Percentiles rank a stretch among this genome's conserved stretches.
Evolutionary conservation across 1,140 invertebrate species (phyloP).

Genomic region (Centruroides vittatus): DNA sequence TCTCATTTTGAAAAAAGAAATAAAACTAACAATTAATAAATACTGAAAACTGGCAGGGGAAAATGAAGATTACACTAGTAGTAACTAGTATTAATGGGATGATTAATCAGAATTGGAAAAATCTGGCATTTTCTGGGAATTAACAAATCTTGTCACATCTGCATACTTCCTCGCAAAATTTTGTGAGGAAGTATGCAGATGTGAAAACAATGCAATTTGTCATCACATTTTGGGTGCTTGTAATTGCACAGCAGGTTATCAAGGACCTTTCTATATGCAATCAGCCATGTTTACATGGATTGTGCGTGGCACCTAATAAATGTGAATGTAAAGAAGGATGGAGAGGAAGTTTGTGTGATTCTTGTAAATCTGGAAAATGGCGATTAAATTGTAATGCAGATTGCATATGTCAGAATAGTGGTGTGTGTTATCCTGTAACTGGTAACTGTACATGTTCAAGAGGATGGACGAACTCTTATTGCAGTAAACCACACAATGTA

Average conservation of each 20-base stretch:
- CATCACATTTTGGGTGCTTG: constrained; percentile 74
- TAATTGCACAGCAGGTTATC: constrained; percentile 54
- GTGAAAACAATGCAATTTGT: constrained; percentile 62
- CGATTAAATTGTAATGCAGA: constrained; percentile 48
- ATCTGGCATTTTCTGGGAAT: no score
- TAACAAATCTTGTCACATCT: no score
- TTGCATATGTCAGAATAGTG: constrained; percentile 58
- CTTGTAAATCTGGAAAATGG: constrained; percentile 59
- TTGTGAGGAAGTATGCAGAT: constrained; percentile 66
- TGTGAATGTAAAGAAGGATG: constrained; percentile 76
- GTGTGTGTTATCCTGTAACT: constrained; percentile 55
- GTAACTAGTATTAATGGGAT: no score
- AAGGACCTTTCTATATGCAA: constrained; percentile 67
- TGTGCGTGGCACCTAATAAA: constrained; percentile 63
- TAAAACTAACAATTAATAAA: no score
- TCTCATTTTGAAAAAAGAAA: no score
- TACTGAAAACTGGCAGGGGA: no score
- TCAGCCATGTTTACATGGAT: constrained; percentile 63
- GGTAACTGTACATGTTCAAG: constrained; percentile 30
- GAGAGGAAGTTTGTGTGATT: constrained; percentile 70
- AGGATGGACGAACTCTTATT: no score
- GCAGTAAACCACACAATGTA: no score
- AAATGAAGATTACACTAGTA: no score
- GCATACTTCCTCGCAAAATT: no score
- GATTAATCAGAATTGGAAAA: no score